Evolutionary conservation across 2,797 vertebrate genomes (phyloP).

Genomic region (Scolopax bukidnonensis): DNA sequence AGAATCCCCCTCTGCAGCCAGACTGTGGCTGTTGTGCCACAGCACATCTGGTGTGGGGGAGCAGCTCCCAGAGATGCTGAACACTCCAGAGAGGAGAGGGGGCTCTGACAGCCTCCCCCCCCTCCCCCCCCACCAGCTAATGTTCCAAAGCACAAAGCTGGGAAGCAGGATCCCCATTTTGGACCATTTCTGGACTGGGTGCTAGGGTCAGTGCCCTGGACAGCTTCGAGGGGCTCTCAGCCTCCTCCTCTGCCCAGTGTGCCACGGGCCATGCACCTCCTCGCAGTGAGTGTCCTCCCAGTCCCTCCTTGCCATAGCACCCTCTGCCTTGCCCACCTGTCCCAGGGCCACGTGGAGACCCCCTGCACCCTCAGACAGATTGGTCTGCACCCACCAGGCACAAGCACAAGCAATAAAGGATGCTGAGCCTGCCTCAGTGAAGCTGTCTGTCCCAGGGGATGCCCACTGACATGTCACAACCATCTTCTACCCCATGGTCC

Average conservation of each 20-base stretch:
- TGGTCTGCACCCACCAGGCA: not conserved
- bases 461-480: not conserved
- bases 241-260: not conserved
- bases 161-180: not conserved
- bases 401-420: not conserved
- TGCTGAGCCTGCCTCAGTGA: not conserved
- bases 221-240: not conserved
- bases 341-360: rapidly evolving
- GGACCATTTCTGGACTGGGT: not conserved
- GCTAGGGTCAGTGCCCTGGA: rapidly evolving
- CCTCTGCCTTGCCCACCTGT: not conserved
- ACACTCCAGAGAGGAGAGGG: not conserved
- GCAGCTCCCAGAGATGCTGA: not conserved
- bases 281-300: too few relatives aligned
- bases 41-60: not conserved
- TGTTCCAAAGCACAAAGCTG: not conserved
- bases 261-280: not conserved
- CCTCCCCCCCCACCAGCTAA: rapidly evolving
- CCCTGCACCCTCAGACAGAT: too few relatives aligned
- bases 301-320: not conserved
- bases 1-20: not conserved
- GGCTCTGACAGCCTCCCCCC: not conserved
- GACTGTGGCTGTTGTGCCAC: not conserved
- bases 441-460: not conserved
- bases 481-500: not conserved